A percentile compares a stretch with the other conserved stretches of the same genome.
phyloP scores from a whole-genome alignment of 1,140 invertebrate species.

The Brachionus plicatilis region DNA sequence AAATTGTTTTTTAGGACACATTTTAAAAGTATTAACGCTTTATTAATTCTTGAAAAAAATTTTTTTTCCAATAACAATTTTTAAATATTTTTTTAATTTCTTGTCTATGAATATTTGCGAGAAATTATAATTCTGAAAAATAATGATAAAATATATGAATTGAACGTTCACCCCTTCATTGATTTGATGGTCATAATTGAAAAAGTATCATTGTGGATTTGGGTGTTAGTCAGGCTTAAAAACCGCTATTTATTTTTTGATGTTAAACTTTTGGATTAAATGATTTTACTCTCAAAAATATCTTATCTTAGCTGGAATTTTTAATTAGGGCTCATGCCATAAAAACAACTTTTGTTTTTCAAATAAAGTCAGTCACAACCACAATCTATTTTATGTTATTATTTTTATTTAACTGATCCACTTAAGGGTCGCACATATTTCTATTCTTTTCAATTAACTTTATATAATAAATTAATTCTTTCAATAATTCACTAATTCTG shows the following conservation, averaged over 20 bases:
- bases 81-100: too few relatives aligned
- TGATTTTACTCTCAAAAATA: not conserved
- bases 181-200: not conserved
- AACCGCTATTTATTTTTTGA: not conserved
- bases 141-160: not conserved
- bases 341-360: not conserved
- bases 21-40: too few relatives aligned
- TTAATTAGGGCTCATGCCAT: too few relatives aligned
- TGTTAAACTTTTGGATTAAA: not conserved
- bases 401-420: not conserved
- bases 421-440: not conserved
- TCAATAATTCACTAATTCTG: not conserved
- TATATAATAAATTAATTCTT: not conserved
- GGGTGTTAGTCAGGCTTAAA: not conserved
- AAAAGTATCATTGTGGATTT: not conserved
- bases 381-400: not conserved
- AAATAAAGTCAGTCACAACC: not conserved
- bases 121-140: not conserved
- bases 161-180: too few relatives aligned
- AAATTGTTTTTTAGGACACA: too few relatives aligned
- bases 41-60: too few relatives aligned
- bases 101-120: too few relatives aligned
- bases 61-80: too few relatives aligned
- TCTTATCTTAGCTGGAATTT: not conserved
- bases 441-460: not conserved